These are phyloP conservation scores for Callinectes sapidus DNA, from an alignment of 2,888 invertebrate species.

Conservation along the genomic window DNA sequence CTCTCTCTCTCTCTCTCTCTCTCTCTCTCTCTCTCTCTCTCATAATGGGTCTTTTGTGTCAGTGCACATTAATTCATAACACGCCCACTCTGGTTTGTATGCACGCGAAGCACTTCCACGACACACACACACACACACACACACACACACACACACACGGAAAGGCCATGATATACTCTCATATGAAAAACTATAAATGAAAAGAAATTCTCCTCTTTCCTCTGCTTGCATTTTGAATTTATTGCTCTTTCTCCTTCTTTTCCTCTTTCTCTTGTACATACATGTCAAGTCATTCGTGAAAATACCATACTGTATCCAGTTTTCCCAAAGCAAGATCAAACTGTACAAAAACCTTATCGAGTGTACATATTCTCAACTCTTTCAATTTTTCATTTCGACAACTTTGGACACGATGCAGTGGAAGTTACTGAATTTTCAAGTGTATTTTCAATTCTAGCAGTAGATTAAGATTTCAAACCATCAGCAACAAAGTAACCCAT, in stretches of 20 bases:
- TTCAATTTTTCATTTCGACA: too few species aligned
- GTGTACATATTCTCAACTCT: too few species aligned
- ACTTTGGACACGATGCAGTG: too few species aligned
- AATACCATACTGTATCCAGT: neutral
- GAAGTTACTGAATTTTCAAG: too few species aligned
- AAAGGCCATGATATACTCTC: too few species aligned
- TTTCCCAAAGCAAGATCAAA: too few species aligned
- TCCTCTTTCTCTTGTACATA: neutral
- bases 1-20: conserved; percentile 20
- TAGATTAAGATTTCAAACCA: too few species aligned
- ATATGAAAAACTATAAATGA: too few species aligned
- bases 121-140: conserved; percentile 12
- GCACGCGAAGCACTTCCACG: neutral
- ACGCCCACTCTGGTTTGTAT: conserved; percentile 2
- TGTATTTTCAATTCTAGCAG: too few species aligned
- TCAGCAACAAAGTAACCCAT: too few species aligned
- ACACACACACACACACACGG: neutral
- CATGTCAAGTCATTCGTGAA: neutral
- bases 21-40: conserved; percentile 28
- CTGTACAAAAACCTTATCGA: too few species aligned
- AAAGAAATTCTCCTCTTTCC: neutral
- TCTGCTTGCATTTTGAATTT: neutral
- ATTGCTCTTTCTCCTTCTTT: neutral
- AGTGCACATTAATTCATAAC: neutral
- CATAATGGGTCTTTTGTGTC: conserved; percentile 14